Evolutionary conservation across 2,113 vertebrate species (phyloP), one percentile per base, ranked within the genome.

Genomic region (Micronycteris hirsuta): DNA sequence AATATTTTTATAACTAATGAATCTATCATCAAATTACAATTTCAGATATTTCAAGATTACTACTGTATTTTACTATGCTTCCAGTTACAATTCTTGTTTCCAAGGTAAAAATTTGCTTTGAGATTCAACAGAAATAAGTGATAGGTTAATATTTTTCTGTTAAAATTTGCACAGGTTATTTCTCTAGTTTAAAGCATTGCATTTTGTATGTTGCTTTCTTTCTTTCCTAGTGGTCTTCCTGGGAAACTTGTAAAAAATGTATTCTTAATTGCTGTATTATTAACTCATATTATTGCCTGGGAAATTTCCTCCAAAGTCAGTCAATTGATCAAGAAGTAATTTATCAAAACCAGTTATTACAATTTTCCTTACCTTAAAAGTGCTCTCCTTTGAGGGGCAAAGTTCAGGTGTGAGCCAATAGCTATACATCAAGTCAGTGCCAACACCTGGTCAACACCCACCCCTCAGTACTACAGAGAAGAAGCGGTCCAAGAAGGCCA

Each of bases 1-100:
- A 56, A 76, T 76, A 86, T 86, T 92, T 95, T 84, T 71, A 43
- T 68, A 92, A 95, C 47, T 89, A 86, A n/a, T 87, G 31, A 91
- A 43, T 45, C 85, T 7, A 70, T 16, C 7, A 85, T 78, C 33
- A 92, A 61, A 92, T 68, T 87, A 38, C 11, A 76, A 86, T 93
- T 95, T 81, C 49, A 95, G 82, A 78, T 13, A 87, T 92, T 96
- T 91, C 63, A 91, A 78, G 65, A 82, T 28, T 74, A 33, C 65
- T 68, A 36, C 4, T 82, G 0, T 65, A 63, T 89, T 54, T 85
- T 67, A 90, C 47, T 94, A 63, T 77, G 22, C 43, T 92, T 96
- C 67, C 17, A 94, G 28, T 93, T 88, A 89, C 61, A 89, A 94
- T 78, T 94, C 65, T 91, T 84, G 15, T 89, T 81, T 85, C 9